Conservation (phyloP, 92 coral and sea anemone genomes). For the Umimayanthus kanabou region DNA sequence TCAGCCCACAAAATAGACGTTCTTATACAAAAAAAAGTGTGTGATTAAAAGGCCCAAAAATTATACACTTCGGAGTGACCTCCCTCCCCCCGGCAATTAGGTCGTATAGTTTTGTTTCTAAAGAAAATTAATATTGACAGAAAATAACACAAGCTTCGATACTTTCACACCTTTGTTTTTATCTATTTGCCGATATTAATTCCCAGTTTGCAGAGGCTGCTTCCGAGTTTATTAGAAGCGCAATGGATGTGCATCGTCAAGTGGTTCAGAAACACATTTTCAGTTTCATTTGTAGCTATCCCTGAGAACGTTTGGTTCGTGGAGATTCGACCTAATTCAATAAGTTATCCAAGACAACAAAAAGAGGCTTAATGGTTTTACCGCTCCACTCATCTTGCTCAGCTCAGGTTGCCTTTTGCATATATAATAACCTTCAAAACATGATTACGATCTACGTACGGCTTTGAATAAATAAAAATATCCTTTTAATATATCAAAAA, state of each 20-base stretch:
- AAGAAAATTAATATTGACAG: neutral
- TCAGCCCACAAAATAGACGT: too few species aligned
- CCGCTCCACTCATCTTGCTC: neutral
- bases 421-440: neutral
- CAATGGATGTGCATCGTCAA: neutral
- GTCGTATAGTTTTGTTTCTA: neutral
- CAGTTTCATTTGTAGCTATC: neutral
- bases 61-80: too few species aligned
- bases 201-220: neutral
- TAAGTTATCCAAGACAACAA: neutral
- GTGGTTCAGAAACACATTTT: neutral
- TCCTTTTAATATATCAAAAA: neutral
- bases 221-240: neutral
- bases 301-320: neutral
- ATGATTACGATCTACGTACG: neutral
- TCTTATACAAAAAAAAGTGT: too few species aligned
- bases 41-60: too few species aligned
- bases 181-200: neutral
- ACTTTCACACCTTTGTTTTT: neutral
- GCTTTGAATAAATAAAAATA: neutral
- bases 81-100: neutral
- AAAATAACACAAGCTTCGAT: neutral
- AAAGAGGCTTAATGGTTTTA: neutral
- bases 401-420: too few species aligned
- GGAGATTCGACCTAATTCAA: neutral